phyloP scores from a whole-genome alignment of 2,797 vertebrate genomes.

The Hypotaenidia okinawae region DNA sequence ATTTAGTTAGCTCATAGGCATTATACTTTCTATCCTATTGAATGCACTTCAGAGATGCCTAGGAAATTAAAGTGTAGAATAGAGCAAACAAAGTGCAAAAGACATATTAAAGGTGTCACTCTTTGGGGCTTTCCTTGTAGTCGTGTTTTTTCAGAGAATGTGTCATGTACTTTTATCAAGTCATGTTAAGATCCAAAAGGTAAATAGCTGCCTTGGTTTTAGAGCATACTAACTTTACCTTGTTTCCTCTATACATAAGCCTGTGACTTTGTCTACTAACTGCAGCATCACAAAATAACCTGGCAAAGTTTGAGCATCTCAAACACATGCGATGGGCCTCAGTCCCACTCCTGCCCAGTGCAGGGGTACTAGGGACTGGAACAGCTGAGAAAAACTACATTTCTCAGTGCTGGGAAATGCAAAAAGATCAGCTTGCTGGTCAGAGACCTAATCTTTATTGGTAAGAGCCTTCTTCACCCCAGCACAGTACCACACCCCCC shows the following conservation, averaged over 20 bases:
- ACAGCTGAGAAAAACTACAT: neutral
- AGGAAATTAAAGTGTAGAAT: conserved; percentile 1
- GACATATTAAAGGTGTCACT: neutral
- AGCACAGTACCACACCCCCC: accelerated
- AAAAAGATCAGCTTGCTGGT: neutral
- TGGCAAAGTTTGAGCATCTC: neutral
- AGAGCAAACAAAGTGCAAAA: conserved; percentile 28
- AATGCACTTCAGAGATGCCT: neutral
- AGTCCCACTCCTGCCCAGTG: neutral
- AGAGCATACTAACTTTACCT: neutral
- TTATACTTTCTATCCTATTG: neutral
- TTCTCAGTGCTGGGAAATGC: neutral
- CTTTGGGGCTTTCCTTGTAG: neutral
- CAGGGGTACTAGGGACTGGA: neutral
- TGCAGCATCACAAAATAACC: neutral
- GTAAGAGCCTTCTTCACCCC: neutral
- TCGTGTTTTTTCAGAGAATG: neutral
- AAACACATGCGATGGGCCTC: neutral
- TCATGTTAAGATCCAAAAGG: neutral
- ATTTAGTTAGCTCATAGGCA: conserved; percentile 20
- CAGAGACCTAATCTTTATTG: neutral
- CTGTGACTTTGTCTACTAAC: neutral
- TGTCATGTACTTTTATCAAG: neutral
- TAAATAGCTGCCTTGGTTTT: neutral
- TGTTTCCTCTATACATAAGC: neutral